Evolutionary conservation across 2,888 invertebrate species (phyloP).

Genomic region (Clunio marinus): DNA sequence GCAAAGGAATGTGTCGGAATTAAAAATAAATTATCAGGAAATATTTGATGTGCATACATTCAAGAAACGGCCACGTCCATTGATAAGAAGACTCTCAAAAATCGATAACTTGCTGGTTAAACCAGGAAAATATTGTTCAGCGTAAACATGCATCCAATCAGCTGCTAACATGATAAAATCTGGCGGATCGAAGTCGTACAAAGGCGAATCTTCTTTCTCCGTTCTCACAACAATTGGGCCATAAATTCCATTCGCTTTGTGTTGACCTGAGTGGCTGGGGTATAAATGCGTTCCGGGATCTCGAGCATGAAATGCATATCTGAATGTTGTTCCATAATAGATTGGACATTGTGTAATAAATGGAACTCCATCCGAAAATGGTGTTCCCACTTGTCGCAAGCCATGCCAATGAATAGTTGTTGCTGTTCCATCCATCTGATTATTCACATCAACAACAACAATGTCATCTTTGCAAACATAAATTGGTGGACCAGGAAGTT

Average conservation of each 20-base stretch:
- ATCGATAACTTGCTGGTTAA: constrained; percentile 42
- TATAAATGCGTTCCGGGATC: constrained; percentile 68
- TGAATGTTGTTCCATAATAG: constrained; percentile 62
- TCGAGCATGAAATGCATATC: constrained; percentile 66
- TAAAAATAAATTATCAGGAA: no score
- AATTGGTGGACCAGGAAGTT: constrained; percentile 53
- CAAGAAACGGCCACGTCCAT: constrained; percentile 44
- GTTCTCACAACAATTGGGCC: constrained; percentile 71
- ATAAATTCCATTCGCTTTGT: constrained; percentile 75
- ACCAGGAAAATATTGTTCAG: constrained; percentile 45
- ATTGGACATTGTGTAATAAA: constrained; percentile 76
- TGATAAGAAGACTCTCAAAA: constrained; percentile 45
- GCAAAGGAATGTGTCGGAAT: background rate
- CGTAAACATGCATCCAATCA: constrained; percentile 72
- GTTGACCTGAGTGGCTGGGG: constrained; percentile 64
- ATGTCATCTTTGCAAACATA: constrained; percentile 73
- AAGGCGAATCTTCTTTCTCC: constrained; percentile 55
- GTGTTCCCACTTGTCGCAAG: constrained; percentile 57
- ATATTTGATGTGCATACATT: background rate
- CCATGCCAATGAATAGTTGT: constrained; percentile 77
- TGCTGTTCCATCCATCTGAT: constrained; percentile 64
- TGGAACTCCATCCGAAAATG: constrained; percentile 72
- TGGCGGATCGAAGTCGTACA: constrained; percentile 68
- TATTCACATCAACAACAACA: constrained; percentile 67
- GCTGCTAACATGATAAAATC: constrained; percentile 68